phyloP scores from a whole-genome alignment of 2,797 vertebrate species.

The Karalla daura region DNA sequence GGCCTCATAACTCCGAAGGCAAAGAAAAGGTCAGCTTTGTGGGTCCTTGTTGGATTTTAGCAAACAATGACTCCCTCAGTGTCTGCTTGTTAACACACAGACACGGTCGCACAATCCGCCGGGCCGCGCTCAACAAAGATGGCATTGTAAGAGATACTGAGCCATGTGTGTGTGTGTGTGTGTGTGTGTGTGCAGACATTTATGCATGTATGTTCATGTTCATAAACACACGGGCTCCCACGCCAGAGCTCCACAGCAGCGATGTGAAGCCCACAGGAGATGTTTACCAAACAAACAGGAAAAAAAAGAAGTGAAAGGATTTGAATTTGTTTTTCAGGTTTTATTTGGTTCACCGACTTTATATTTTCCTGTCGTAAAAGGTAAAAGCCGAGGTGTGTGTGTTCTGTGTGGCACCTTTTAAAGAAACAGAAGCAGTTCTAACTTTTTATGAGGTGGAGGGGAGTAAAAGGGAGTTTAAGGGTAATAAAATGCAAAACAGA shows the following conservation, averaged over 20 bases:
- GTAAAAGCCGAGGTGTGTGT: neutral
- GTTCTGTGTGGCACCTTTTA: conserved; percentile 12
- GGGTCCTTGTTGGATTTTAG: conserved; percentile 55
- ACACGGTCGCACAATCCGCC: conserved; percentile 54
- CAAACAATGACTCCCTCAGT: conserved; percentile 75
- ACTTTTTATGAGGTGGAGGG: neutral
- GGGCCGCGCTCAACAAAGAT: conserved; percentile 69
- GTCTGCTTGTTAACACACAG: conserved; percentile 64
- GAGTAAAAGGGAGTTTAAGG: too few species aligned
- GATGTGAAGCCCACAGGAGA: conserved; percentile 22
- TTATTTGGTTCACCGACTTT: conserved; percentile 15
- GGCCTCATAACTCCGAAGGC: conserved; percentile 58
- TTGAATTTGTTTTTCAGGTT: conserved; percentile 1
- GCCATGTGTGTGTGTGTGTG: too few species aligned
- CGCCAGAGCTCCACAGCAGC: conserved; percentile 22
- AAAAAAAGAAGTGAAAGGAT: neutral
- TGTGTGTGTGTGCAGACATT: conserved; percentile 6
- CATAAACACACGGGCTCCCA: conserved; percentile 29
- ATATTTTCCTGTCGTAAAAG: conserved; percentile 25
- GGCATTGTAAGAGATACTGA: conserved; percentile 66
- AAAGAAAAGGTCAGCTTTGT: conserved; percentile 67
- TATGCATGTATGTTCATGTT: conserved; percentile 36
- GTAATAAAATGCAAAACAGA: too few species aligned
- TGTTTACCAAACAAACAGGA: conserved; percentile 23
- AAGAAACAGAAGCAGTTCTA: conserved; percentile 3